phyloP scores from a whole-genome alignment of 64 coral and sea anemone genomes.

The Hydrozoanthus tunicans region DNA sequence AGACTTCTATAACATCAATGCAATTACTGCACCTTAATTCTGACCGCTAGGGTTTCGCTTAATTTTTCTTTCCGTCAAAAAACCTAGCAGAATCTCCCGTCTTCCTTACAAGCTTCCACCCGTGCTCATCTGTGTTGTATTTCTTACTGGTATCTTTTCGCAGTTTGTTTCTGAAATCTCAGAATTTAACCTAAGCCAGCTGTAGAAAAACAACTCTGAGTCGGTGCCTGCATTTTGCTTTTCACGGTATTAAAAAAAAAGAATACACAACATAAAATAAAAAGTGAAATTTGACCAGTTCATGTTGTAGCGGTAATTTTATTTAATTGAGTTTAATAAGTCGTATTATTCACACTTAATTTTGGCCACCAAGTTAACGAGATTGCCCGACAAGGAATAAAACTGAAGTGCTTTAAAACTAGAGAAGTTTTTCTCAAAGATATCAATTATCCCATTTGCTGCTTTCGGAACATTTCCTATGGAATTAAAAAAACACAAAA shows the following conservation, averaged over 20 bases:
- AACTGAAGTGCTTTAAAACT: constrained; percentile 11
- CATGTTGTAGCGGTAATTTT: constrained; percentile 32
- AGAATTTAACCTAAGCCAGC: neutral
- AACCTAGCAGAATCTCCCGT: too few relatives aligned
- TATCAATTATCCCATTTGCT: constrained; percentile 8
- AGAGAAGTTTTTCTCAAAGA: neutral
- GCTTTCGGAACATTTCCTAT: neutral
- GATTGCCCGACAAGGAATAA: neutral
- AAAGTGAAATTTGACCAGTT: neutral
- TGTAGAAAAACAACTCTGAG: neutral
- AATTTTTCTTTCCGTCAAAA: neutral
- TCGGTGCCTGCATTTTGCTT: too few relatives aligned
- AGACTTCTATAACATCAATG: constrained; percentile 53
- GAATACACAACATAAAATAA: neutral
- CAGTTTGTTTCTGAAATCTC: neutral
- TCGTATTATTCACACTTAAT: neutral
- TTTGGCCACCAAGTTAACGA: neutral
- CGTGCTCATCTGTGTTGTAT: neutral
- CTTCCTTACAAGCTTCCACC: neutral
- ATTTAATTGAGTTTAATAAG: constrained; percentile 48
- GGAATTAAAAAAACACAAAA: constrained; percentile 41
- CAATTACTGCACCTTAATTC: constrained; percentile 36
- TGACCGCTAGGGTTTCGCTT: neutral
- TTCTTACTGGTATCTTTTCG: constrained; percentile 5
- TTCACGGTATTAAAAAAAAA: too few relatives aligned